Conservation (phyloP, 2,797 vertebrate genomes). For the Amniataba percoides region DNA sequence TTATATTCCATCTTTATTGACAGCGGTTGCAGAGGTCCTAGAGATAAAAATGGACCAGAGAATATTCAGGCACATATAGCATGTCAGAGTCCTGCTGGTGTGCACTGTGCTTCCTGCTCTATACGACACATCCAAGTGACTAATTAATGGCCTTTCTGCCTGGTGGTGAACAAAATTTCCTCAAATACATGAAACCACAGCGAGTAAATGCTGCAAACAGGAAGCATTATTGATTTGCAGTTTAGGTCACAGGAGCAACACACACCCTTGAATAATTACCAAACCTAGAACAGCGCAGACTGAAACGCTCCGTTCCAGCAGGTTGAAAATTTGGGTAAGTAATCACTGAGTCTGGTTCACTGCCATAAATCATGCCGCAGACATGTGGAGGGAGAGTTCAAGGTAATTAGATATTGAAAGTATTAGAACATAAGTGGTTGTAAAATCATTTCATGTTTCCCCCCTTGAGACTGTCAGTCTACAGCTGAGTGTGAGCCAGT, state of each 20-base stretch:
- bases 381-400: constrained; percentile 39
- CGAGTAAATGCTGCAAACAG: neutral
- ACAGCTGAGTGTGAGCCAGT: constrained; percentile 29
- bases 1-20: constrained; percentile 69
- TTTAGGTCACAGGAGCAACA: neutral
- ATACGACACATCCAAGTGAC: neutral
- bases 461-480: constrained; percentile 18
- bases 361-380: constrained; percentile 58
- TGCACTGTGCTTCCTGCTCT: neutral
- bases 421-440: constrained; percentile 51
- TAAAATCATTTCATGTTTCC: constrained; percentile 34
- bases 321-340: constrained; percentile 38
- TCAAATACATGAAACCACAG: neutral
- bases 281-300: constrained; percentile 45
- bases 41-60: constrained; percentile 30
- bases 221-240: neutral
- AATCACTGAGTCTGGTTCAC: constrained; percentile 60
- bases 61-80: neutral
- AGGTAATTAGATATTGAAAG: constrained; percentile 57
- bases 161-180: neutral
- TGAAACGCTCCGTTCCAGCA: constrained; percentile 35
- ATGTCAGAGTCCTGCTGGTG: constrained; percentile 3
- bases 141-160: neutral
- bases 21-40: constrained; percentile 42
- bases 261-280: neutral